Base-by-base conservation (phyloP, 2,888 invertebrate species). In the Pogonocherus hispidulus region DNA sequence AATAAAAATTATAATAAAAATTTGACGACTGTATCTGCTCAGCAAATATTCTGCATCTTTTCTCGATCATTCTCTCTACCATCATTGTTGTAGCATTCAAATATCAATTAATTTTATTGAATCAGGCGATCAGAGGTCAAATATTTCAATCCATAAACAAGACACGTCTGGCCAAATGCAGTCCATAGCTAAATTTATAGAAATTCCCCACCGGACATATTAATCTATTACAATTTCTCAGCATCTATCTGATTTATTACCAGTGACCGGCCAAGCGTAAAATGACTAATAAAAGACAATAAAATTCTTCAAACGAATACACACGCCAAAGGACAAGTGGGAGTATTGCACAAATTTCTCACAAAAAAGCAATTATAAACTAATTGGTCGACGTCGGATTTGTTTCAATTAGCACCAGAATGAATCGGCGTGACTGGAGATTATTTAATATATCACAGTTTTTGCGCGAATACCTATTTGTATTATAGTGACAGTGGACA, bases 281-380 rank as follows among this genome's bases (percentile, higher is more conserved):
- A 52, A 52, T 52, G 32, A 52, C 32, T 35, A 52, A 32, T 32
- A 19, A 52, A 52, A 52, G 32, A 52, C 32, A 52, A 52, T 52
- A 52, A 52, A 52, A 52, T 52, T 52, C 32, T 52, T 52, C 52
- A 52, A 52, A 52, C 52, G 52, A 52, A 52, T 52, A 52, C 52
- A 52, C 52, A 52, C 52, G 19, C 32, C 52, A 52, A 52, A 52
- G 52, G 52, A 52, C 52, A 52, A n/a, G 52, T 52, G 49, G 49
- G 49, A 11, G 18, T 49, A 52, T 52, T 52, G 32, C 52, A 32
- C 32, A 52, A 35, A 52, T 27, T 16, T 27, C 3, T 4, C 19
- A 18, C 3, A 32, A 32, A 52, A 52, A 52, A 52, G 6, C 32
- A 35, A 52, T 52, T 52, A 52, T 18, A 52, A 52, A 32, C 27